Evolutionary conservation across 2,888 invertebrate genomes (phyloP), one percentile per base, ranked within the genome.

Genomic region (Apeira syringaria): DNA sequence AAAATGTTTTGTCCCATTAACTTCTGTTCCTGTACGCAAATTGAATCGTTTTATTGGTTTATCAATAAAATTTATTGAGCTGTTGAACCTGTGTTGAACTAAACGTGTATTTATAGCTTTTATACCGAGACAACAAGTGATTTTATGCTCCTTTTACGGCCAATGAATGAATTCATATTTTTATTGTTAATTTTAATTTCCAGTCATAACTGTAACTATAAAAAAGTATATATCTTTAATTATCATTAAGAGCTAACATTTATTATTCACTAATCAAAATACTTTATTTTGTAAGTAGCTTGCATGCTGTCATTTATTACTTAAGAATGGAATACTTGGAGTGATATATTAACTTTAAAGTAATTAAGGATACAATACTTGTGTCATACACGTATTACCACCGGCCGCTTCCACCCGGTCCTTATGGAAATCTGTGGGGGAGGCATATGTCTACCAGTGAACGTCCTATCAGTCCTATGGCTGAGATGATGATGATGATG

Each of bases 11-110:
- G 25, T 36, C 25, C 32, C 38, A 40, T 40, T 34, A 42, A 42
- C 33, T 28, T 32, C 37, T 31, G 46, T 24, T 38, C 24, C 11
- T 25, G 53, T 41, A 6, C 49, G 49, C 44, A 56, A 59, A 64
- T 66, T 61, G 53, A 64, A 61, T 59, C 60, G 55, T 64, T 65
- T 63, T 62, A 62, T 61, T 45, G 43, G 33, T 27, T 15, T 31
- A 63, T 58, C 53, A 52, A 56, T 64, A 52, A 48, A 42, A 39
- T 53, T 55, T 47, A 58, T 60, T 39, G 46, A 51, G 47, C 50
- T 51, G 53, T 55, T 50, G 51, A 47, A 36, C 51, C 38, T 42
- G 27, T 39, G 27, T 31, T n/a, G 22, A 33, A 17, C 22, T 3
- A 6, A 30, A 30, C 24, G 11, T 22, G 12, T 46, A 41, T 50